Base-by-base conservation (phyloP, 1,140 invertebrate genomes). In the Conopomorpha cramerella region DNA sequence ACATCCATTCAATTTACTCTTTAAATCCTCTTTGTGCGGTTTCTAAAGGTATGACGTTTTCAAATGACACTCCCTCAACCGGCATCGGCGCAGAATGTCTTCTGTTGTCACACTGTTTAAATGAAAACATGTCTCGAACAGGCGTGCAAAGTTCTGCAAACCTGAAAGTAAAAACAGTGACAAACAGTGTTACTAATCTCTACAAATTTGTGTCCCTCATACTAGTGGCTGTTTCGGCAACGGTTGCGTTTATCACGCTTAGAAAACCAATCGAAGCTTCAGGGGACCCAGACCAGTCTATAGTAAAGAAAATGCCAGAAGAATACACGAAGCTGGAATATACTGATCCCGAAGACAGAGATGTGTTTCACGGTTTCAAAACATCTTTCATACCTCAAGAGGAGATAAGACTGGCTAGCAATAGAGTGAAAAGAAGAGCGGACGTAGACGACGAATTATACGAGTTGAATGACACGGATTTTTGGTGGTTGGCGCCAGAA, bases 281-380 rank as follows among this genome's bases (percentile, higher is more conserved):
- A 35, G 67, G 51, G 1, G 71, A 68, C 35, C 52, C 62, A 0
- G 62, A 0, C 63, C 68, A 38, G 56, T 68, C 19, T 68, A 45
- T 55, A 16, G 45, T 61, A 16, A 66, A 63, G 43, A 66, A 49
- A 19, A 55, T 71, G 10, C 71, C 71, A 1, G 57, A 53, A 46
- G 41, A 46, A 3, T 76, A 64, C 30, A 64, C 57, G 0, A 57
- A 46, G 23, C 45, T 63, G 13, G 71, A 76, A 41, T 45, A 45
- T 15, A 39, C 68, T 10, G 62, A 65, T 42, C 62, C 67, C 14
- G 67, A 76, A 17, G 71, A 76, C 18, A 48, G 71, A 18, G 71
- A 76, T 10, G 58, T 76, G 13, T 72, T 72, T 38, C 44, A 72
- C 42, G 71, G 66, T 2, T 76, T 76, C 31, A 56, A 53, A 8